Base-by-base conservation (phyloP, 1,140 invertebrate genomes). In the Ruditapes philippinarum region DNA sequence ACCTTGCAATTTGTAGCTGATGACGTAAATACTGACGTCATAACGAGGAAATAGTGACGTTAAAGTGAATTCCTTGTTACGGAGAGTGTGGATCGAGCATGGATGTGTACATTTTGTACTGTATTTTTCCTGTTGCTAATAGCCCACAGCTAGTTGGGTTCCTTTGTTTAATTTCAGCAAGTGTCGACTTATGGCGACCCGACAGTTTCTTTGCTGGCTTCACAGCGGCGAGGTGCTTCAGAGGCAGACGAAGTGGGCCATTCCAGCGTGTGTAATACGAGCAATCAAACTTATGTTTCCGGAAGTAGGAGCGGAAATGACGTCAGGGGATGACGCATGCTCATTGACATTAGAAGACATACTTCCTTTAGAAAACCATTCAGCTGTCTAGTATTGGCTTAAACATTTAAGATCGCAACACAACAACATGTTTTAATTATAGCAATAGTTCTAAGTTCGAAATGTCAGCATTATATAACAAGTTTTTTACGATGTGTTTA, bases 141-240 rank as follows among this genome's bases (percentile, higher is more conserved):
- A 17, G 22, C 86, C 86, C 86, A 88, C 65, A 70, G 62, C 62
- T 80, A 81, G 83, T 38, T 86, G 62, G 81, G 78, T 87, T 45
- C 76, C 79, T 86, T 62, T 74, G 73, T 91, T 65, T 82, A 40
- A 25, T 91, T 92, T 62, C 90, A 92, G 92, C 51, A 91, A 91
- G 60, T 85, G 90, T 45, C 88, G 92, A 5, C 85, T 91, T 25
- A 92, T 92, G 92, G 90, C 92, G 1, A 89, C 89, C 19, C 57
- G 92, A 11, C 92, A 92, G 88, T 92, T 92, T 51, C 79, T 92
- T 11, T 92, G 92, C 33, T 92, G 92, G 92, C 86, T 92, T 73
- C 92, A 92, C 28, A 86, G 89, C 62, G 92, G 92, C 2, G 89
- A 92, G 36, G 88, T 85, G 40, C 51, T 92, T 36, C 84, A 91